Evolutionary conservation across 2,888 invertebrate species (phyloP), one percentile per base, ranked within the genome.

Genomic region (Polyommatus iphigenia): DNA sequence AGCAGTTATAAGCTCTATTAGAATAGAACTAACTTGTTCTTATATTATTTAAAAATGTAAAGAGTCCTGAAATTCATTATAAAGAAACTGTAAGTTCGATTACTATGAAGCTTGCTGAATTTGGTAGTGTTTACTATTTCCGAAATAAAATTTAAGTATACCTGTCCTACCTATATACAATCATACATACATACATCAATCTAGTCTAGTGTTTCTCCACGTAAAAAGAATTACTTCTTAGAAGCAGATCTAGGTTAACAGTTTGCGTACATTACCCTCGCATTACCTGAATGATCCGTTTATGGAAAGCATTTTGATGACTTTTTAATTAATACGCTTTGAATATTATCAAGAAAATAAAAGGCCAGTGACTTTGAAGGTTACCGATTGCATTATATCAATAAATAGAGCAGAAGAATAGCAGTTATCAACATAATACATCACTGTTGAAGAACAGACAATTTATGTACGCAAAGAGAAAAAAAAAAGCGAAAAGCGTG

Each of bases 191-290:
- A n/a, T n/a, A 46, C 46, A 3, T 10, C 46, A 46, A 46, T 54
- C 18, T 54, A 13, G 15, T 57, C n/a, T 20, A 59, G n/a, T 20
- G 10, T 13, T 8, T 24, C 24, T 29, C 77, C 71, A 78, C 79
- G 76, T 79, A 80, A 81, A 80, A 80, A 78, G 79, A 80, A 80
- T 71, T 78, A 32, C 78, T 80, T 78, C 73, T 76, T 78, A 78
- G 78, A 76, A 79, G 46, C 77, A 50, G 50, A 78, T 78, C 73
- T 75, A 79, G 78, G 76, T 77, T 79, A 79, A 29, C 59, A 72
- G 54, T 54, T 73, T 73, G 20, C 73, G 54, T 50, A 29, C 75
- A 24, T 75, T 79, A 57, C 77, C 76, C 62, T 71, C 54, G 50
- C 18, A 24, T 67, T 54, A 76, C 77, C 67, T 46, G 77, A 10